These are phyloP conservation scores for Lonchura striata DNA, from an alignment of 2,113 vertebrate species.

Conservation along the genomic window DNA sequence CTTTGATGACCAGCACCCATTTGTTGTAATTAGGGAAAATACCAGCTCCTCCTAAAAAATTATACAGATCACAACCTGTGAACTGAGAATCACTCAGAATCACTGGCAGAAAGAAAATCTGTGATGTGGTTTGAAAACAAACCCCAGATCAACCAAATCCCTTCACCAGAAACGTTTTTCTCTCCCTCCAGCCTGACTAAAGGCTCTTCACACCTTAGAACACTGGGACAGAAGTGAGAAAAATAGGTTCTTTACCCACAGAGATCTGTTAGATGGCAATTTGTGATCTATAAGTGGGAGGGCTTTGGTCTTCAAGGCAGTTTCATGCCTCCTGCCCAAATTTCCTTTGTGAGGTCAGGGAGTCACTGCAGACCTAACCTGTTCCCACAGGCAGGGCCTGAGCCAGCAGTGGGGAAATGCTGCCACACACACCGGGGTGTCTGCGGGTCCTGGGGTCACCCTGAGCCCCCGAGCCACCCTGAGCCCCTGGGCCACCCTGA, in stretches of 20 bases:
- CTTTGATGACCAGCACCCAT: background rate
- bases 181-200: background rate
- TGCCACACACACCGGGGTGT: fast-evolving
- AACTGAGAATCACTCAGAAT: background rate
- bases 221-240: background rate
- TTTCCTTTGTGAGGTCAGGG: background rate
- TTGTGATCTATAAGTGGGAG: background rate
- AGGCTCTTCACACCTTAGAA: background rate
- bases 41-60: background rate
- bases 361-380: background rate
- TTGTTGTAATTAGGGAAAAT: background rate
- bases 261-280: background rate
- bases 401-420: background rate
- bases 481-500: background rate
- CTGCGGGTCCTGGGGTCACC: fast-evolving
- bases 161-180: background rate
- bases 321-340: background rate
- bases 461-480: fast-evolving
- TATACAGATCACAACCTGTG: background rate
- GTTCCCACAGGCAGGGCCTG: fast-evolving
- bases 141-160: background rate
- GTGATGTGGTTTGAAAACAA: background rate
- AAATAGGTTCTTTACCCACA: background rate
- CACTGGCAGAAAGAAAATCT: background rate
- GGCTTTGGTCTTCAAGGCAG: background rate